Evolutionary conservation across 2,888 invertebrate species (phyloP).

Genomic region (Thalpophila matura): DNA sequence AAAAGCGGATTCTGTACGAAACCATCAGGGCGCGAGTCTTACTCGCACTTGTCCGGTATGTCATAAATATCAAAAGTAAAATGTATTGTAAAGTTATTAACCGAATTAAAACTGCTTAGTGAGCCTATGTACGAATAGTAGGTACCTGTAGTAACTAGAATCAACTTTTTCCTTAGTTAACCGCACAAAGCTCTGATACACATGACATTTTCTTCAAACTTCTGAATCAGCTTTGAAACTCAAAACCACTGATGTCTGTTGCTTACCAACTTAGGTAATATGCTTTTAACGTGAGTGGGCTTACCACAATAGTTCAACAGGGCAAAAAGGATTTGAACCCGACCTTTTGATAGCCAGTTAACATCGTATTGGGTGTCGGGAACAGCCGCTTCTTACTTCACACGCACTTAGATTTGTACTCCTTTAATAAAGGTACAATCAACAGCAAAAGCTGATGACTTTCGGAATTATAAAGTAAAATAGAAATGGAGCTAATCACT

Average conservation of each 20-base stretch:
- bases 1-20: no score
- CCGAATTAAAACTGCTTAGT: no score
- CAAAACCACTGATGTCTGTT: not conserved
- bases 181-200: no score
- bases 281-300: conserved; percentile 1
- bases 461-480: no score
- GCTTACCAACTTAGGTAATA: not conserved
- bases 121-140: no score
- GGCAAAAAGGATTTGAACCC: conserved; percentile 34
- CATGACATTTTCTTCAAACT: not conserved
- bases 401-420: not conserved
- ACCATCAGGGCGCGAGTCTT: no score
- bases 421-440: not conserved
- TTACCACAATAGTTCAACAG: conserved; percentile 13
- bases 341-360: conserved; percentile 43
- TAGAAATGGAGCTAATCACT: no score
- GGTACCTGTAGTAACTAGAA: no score
- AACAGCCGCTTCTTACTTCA: conserved; percentile 1
- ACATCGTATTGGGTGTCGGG: conserved; percentile 1
- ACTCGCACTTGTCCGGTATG: no score
- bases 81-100: no score
- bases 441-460: no score
- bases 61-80: no score
- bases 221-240: not conserved
- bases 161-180: not conserved